Evolutionary conservation across 2,888 invertebrate genomes (phyloP).

Genomic region (Cheilosia urbana): DNA sequence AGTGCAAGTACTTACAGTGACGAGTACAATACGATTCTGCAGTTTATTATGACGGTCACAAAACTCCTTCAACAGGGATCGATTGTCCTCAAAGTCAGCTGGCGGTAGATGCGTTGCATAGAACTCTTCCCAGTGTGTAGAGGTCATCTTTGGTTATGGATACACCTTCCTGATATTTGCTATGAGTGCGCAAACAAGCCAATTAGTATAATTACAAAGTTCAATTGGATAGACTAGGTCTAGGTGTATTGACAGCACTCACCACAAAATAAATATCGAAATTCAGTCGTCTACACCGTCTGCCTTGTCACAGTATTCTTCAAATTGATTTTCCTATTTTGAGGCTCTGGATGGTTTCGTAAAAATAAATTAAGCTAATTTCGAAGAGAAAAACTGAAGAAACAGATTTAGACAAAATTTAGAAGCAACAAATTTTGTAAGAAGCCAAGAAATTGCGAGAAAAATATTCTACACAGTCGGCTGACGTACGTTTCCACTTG

Average conservation of each 20-base stretch:
- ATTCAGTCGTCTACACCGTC: constrained; percentile 1
- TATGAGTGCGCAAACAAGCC: constrained; percentile 33
- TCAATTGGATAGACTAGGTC: neutral
- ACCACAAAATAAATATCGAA: constrained; percentile 38
- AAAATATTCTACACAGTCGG: constrained; percentile 31
- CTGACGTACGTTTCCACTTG: neutral
- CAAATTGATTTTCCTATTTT: constrained; percentile 49
- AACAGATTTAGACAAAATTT: constrained; percentile 9
- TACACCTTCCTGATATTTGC: constrained; percentile 33
- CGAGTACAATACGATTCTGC: constrained; percentile 89
- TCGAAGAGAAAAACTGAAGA: constrained; percentile 12
- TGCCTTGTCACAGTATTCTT: neutral
- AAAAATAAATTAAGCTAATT: constrained; percentile 6
- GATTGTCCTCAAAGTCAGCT: constrained; percentile 90
- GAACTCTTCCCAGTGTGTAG: constrained; percentile 92
- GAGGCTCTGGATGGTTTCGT: constrained; percentile 2
- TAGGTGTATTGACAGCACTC: constrained; percentile 21
- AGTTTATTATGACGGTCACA: constrained; percentile 88
- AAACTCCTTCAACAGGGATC: constrained; percentile 89
- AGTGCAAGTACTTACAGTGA: constrained; percentile 88
- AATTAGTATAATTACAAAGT: constrained; percentile 56
- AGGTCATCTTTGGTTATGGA: constrained; percentile 53
- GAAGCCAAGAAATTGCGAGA: constrained; percentile 48
- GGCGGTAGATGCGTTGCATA: constrained; percentile 92
- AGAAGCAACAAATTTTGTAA: constrained; percentile 22